phyloP scores from a whole-genome alignment of 1,140 invertebrate genomes.

The Lethrus apterus region DNA sequence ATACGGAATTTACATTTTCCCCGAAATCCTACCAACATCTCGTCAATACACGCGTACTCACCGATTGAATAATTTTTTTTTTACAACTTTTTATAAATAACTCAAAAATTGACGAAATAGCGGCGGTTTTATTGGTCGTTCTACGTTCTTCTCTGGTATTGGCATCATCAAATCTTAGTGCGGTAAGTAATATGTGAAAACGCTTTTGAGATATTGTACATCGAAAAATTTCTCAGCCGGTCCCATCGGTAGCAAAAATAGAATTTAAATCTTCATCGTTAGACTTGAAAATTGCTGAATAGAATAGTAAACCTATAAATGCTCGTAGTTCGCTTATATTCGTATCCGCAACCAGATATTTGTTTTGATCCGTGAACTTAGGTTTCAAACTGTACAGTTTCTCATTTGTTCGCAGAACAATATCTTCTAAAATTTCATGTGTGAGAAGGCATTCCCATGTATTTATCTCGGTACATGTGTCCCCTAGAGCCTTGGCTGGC shows the following conservation, averaged over 20 bases:
- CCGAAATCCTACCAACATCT: slow-evolving; percentile 4
- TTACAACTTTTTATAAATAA: slow-evolving; percentile 22
- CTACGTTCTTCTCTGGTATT: slow-evolving; percentile 27
- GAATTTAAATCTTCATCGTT: slow-evolving; percentile 11
- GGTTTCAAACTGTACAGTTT: too few relatives aligned
- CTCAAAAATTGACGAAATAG: slow-evolving; percentile 34
- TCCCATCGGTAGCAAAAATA: slow-evolving; percentile 11
- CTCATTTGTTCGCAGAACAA: too few relatives aligned
- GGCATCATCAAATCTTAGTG: slow-evolving; percentile 44
- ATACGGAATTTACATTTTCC: not conserved
- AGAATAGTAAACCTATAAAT: not conserved
- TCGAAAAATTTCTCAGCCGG: slow-evolving; percentile 7
- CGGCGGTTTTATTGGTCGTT: slow-evolving; percentile 30
- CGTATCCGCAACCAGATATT: too few relatives aligned
- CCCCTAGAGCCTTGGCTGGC: too few relatives aligned
- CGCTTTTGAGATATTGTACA: not conserved
- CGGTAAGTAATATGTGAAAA: slow-evolving; percentile 21
- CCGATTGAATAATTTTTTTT: slow-evolving; percentile 1
- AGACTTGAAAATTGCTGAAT: slow-evolving; percentile 8
- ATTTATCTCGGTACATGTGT: too few relatives aligned
- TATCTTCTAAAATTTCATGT: too few relatives aligned
- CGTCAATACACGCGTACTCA: slow-evolving; percentile 1
- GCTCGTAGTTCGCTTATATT: too few relatives aligned
- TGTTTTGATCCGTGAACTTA: too few relatives aligned
- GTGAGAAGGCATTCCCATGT: too few relatives aligned